phyloP scores from a whole-genome alignment of 2,888 invertebrate species.

The Noctua janthina region DNA sequence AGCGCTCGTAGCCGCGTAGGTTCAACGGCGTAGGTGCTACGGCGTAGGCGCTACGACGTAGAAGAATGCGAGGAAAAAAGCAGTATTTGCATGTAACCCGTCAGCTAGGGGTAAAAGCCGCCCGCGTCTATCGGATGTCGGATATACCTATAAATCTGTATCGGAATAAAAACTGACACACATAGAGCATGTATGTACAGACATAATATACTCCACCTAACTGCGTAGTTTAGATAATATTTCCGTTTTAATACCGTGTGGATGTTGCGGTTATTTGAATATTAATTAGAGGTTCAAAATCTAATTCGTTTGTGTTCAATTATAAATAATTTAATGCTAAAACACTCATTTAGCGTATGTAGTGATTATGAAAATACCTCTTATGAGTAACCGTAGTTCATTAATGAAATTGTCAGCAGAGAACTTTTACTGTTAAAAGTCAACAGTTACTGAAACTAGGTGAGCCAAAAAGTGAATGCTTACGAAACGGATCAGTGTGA shows the following conservation, averaged over 20 bases:
- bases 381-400: neutral
- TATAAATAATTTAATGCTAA: slow-evolving; percentile 22
- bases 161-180: slow-evolving; percentile 38
- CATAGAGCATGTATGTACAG: slow-evolving; percentile 10
- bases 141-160: slow-evolving; percentile 54
- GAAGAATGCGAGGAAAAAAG: slow-evolving; percentile 19
- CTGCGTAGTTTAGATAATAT: slow-evolving; percentile 53
- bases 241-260: slow-evolving; percentile 22
- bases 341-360: neutral
- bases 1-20: slow-evolving; percentile 50
- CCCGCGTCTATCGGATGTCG: slow-evolving; percentile 17
- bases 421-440: neutral
- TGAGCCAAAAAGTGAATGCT: slow-evolving; percentile 14
- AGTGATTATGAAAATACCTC: neutral
- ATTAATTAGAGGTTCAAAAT: slow-evolving; percentile 33
- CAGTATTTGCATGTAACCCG: slow-evolving; percentile 33
- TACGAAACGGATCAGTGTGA: slow-evolving; percentile 27
- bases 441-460: neutral
- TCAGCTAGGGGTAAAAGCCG: slow-evolving; percentile 13
- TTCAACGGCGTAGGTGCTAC: slow-evolving; percentile 59
- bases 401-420: neutral
- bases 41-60: slow-evolving; percentile 42
- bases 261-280: slow-evolving; percentile 42
- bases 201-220: slow-evolving; percentile 3
- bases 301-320: slow-evolving; percentile 33